Conservation (phyloP, 2,797 vertebrate species). For the Phoxinus dragarum region DNA sequence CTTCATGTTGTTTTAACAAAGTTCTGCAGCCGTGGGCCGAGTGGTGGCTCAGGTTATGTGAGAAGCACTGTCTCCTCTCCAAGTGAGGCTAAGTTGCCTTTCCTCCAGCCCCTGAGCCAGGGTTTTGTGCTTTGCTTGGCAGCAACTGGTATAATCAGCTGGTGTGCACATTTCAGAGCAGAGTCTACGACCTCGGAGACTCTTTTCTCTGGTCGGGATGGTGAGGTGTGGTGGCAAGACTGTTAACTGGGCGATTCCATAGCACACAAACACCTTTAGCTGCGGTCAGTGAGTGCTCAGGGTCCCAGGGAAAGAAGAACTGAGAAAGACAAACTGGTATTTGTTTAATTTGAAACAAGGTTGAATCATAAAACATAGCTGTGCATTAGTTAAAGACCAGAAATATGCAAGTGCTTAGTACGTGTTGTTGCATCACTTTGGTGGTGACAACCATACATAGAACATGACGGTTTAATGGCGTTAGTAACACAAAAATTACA, state of each 20-base stretch:
- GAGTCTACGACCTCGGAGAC: conserved; percentile 51
- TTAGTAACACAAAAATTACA: neutral
- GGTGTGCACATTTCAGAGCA: conserved; percentile 67
- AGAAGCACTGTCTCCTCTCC: conserved; percentile 68
- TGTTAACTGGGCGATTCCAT: conserved; percentile 41
- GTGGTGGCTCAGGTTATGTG: conserved; percentile 63
- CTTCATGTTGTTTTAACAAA: conserved; percentile 66
- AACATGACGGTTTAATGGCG: neutral
- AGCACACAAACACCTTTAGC: conserved; percentile 53
- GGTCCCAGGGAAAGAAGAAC: conserved; percentile 3
- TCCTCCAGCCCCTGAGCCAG: conserved; percentile 54
- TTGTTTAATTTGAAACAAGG: neutral
- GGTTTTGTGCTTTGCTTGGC: conserved; percentile 73
- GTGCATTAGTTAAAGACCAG: neutral
- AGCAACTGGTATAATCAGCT: conserved; percentile 66
- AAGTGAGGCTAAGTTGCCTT: conserved; percentile 52
- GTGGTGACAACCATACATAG: neutral
- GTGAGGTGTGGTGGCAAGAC: conserved; percentile 49
- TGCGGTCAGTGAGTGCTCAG: neutral
- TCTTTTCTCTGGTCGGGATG: conserved; percentile 36
- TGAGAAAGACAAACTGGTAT: neutral
- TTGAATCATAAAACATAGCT: neutral
- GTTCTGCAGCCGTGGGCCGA: conserved; percentile 60
- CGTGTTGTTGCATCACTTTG: neutral
- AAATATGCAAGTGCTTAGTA: neutral